Evolutionary conservation across 2,113 vertebrate species (phyloP), one percentile per base, ranked within the genome.

Genomic region (Delphinus delphis): DNA sequence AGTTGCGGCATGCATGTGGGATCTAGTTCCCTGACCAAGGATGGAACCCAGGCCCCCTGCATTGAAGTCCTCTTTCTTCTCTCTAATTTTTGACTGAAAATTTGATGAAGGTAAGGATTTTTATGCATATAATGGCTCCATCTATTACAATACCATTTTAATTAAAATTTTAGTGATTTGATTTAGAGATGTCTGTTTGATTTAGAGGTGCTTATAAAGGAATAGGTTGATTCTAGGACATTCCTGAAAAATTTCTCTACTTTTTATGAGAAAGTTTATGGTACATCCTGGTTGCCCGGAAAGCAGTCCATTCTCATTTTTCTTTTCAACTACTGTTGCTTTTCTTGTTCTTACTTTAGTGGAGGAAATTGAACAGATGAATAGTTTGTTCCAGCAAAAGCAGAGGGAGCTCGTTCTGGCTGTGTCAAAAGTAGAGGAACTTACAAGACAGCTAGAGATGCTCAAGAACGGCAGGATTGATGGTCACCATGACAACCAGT

Each of bases 301-400:
- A 92, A 84, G 85, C 33, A 26, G 28, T 77, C 84, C 28, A 0
- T 81, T 81, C 62, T 86, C 67, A 7, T 31, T 92, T 91, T 92
- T 33, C 36, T 92, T 96, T 91, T 74, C 76, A 68, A 25, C 31
- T 2, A 0, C 6, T 71, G 38, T 44, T 47, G 65, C 68, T 97
- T 77, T 98, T 96, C 93, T 97, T 41, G 86, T 88, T 97, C 55
- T 50, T 94, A 60, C 26, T 97, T 31, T 97, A 99, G 99, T 99
- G 98, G 99, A 99, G 94, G 99, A 99, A 98, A 99, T 99, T 41
- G 99, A 99, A 86, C 99, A 99, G 98, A 99, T 99, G 99, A 99
- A 99, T 98, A 99, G 99, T 96, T 97, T 99, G 97, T 99, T 99
- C 98, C 99, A 99, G 99, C 99, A 99, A 95, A 99, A 99, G 98